These are phyloP conservation scores for Pterostichus niger DNA, from an alignment of 2,888 invertebrate genomes.

Conservation along the genomic window DNA sequence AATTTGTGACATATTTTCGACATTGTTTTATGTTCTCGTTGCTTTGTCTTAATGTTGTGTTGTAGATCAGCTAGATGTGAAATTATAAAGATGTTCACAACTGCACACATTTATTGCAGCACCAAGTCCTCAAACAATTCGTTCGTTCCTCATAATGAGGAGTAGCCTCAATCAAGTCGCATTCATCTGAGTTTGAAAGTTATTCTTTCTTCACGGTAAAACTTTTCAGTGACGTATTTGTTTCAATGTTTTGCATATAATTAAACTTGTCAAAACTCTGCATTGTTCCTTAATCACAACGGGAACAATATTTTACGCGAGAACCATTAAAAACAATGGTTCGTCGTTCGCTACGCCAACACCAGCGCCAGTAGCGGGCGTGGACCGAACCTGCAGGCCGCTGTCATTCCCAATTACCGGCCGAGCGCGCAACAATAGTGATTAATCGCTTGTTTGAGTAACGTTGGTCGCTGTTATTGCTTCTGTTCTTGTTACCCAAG, in stretches of 20 bases:
- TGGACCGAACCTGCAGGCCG: slow-evolving; percentile 54
- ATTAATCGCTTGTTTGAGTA: slow-evolving; percentile 69
- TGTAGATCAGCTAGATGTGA: too few relatives aligned
- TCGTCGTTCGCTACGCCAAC: background rate
- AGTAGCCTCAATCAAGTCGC: slow-evolving; percentile 24
- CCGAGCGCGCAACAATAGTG: slow-evolving; percentile 66
- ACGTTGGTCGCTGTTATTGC: slow-evolving; percentile 58
- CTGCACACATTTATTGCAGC: too few relatives aligned
- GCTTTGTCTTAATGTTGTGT: too few relatives aligned
- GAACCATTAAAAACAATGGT: slow-evolving; percentile 55
- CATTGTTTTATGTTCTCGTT: too few relatives aligned
- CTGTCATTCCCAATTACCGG: slow-evolving; percentile 65
- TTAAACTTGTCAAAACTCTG: slow-evolving; percentile 61
- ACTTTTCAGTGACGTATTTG: slow-evolving; percentile 50
- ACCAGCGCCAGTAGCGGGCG: slow-evolving; percentile 7
- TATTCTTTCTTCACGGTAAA: slow-evolving; percentile 35
- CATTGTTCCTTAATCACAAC: slow-evolving; percentile 62
- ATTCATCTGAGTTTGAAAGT: slow-evolving; percentile 43
- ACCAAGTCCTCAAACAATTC: too few relatives aligned
- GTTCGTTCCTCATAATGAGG: background rate
- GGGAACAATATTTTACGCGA: slow-evolving; percentile 49
- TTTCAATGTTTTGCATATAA: slow-evolving; percentile 61
- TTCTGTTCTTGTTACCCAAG: slow-evolving; percentile 58
- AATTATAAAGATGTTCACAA: too few relatives aligned
- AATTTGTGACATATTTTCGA: too few relatives aligned